phyloP scores from a whole-genome alignment of 2,888 invertebrate species.

The Acanthosoma haemorrhoidale region DNA sequence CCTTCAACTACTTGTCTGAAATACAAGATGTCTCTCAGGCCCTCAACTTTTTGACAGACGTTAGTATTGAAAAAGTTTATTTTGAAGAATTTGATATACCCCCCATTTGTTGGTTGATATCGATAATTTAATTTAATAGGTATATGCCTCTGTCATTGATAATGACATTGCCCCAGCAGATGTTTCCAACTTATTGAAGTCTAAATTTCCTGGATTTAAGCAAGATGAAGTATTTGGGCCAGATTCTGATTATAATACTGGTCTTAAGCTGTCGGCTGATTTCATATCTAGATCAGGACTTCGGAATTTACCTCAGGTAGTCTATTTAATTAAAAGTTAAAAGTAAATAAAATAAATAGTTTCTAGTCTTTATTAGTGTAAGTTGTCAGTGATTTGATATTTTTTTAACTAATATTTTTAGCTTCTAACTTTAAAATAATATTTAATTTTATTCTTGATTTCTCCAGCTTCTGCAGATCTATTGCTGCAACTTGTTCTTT shows the following conservation, averaged over 20 bases:
- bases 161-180: conserved; percentile 57
- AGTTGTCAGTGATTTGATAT: too few relatives aligned
- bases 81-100: background rate
- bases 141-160: conserved; percentile 53
- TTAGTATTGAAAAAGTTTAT: conserved; percentile 46
- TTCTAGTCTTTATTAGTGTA: too few relatives aligned
- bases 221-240: conserved; percentile 74
- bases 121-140: conserved; percentile 46
- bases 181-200: conserved; percentile 64
- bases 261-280: conserved; percentile 71
- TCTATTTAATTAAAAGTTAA: conserved; percentile 28
- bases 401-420: too few relatives aligned
- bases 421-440: too few relatives aligned
- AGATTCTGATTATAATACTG: conserved; percentile 87
- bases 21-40: conserved; percentile 70
- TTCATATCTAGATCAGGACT: conserved; percentile 73
- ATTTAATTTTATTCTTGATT: too few relatives aligned
- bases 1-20: conserved; percentile 83
- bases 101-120: background rate
- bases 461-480: too few relatives aligned
- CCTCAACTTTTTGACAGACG: conserved; percentile 78
- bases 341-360: too few relatives aligned
- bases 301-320: conserved; percentile 61
- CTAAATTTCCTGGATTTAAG: conserved; percentile 56
- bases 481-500: too few relatives aligned